These are phyloP conservation scores for Agrotis segetum DNA, from an alignment of 2,888 invertebrate species.

Conservation along the genomic window DNA sequence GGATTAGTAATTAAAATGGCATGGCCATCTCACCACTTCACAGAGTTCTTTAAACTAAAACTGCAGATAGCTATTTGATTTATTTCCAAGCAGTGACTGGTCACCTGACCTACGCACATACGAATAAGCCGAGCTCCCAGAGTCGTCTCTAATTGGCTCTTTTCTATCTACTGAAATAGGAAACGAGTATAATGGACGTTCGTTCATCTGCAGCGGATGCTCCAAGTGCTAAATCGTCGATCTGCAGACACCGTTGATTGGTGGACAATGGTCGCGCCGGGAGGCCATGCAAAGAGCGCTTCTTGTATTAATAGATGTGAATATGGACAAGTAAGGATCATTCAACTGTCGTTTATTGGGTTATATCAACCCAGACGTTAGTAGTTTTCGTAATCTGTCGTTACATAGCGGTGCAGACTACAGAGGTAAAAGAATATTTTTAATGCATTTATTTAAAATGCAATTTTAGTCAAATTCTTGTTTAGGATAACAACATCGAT, in stretches of 20 bases:
- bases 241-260: conserved; percentile 76
- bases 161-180: conserved; percentile 65
- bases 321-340: conserved; percentile 37
- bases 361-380: conserved; percentile 4
- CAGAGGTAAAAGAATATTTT: background rate
- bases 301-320: conserved; percentile 62
- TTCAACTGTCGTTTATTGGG: conserved; percentile 36
- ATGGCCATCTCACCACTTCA: conserved; percentile 55
- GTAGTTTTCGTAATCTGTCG: background rate
- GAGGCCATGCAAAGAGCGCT: conserved; percentile 57
- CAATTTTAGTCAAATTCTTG: too few species aligned
- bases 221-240: conserved; percentile 79
- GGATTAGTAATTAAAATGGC: background rate
- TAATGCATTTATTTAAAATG: too few species aligned
- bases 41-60: conserved; percentile 31
- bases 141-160: conserved; percentile 56
- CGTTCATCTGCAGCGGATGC: conserved; percentile 74
- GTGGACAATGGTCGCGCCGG: conserved; percentile 74
- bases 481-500: too few species aligned
- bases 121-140: conserved; percentile 51
- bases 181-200: conserved; percentile 66
- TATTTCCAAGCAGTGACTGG: conserved; percentile 55
- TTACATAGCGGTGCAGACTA: background rate
- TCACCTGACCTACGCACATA: conserved; percentile 61
- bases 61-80: conserved; percentile 33